Percentiles rank a stretch among this genome's conserved stretches.
Conservation (phyloP, 2,888 invertebrate genomes). For the Amphipoea lucens region DNA sequence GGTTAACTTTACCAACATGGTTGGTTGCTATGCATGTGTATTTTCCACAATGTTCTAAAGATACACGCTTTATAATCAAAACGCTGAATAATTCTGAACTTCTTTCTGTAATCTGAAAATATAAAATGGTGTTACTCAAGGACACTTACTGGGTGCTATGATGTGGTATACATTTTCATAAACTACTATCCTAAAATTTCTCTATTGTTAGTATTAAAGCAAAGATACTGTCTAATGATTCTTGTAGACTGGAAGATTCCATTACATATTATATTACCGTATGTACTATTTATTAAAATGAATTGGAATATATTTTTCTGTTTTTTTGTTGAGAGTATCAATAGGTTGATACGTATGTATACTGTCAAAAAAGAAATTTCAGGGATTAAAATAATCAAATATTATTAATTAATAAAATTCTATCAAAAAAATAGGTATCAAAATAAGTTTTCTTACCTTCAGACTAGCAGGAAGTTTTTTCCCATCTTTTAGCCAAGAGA, state of each 20-base stretch:
- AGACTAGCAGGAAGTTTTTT: slow-evolving; percentile 91
- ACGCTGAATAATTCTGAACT: slow-evolving; percentile 93
- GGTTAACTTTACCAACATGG: slow-evolving; percentile 93
- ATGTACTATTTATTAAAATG: no score
- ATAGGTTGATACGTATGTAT: not conserved
- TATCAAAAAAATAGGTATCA: not conserved
- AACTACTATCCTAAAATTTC: no score
- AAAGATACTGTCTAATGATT: not conserved
- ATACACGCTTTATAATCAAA: slow-evolving; percentile 92
- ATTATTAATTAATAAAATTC: no score
- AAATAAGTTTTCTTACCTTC: slow-evolving; percentile 84
- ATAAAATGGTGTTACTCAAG: slow-evolving; percentile 21
- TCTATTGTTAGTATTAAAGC: not conserved
- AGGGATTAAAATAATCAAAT: not conserved
- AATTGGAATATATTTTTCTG: not conserved
- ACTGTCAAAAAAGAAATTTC: not conserved
- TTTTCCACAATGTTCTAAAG: slow-evolving; percentile 92
- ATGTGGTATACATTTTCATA: not conserved
- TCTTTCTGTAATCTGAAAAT: slow-evolving; percentile 91
- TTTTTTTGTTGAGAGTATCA: not conserved
- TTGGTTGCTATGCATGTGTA: slow-evolving; percentile 94
- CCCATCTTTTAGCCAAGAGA: slow-evolving; percentile 93
- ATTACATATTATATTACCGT: not conserved
- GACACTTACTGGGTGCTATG: slow-evolving; percentile 34
- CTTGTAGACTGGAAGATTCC: not conserved